Base-by-base conservation (phyloP, 2,888 invertebrate species). In the Tipula confusa region DNA sequence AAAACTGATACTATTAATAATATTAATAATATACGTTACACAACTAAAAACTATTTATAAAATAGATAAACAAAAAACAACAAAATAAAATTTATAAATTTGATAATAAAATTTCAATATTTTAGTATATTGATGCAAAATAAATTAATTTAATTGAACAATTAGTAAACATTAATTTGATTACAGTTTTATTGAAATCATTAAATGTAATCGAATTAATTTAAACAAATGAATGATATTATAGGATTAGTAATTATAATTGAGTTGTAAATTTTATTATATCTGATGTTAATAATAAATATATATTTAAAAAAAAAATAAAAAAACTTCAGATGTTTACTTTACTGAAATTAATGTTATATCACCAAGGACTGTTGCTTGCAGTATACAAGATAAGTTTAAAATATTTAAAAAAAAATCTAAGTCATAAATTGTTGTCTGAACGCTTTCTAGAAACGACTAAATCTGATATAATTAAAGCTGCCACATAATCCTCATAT, bases 121-220 rank as follows among this genome's bases (percentile, higher is more conserved):
- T 43, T n/a, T 33, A 33, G 7, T 33, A 33, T 24, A 64, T 64
- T 64, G 24, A 64, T 64, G 64, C n/a, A 64, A 64, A 64, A 64
- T 64, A 33, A 2, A 24, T 24, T 18, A 24, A 64, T 64, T 64
- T 64, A 64, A 64, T 64, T 64, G 64, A 64, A 24, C 0, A 24
- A 24, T 9, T 7, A 64, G 24, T 64, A 64, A 24, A 64, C 18
- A 64, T 3, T 24, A 64, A 64, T 24, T 64, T 64, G 64, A 64
- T 64, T 64, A 64, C 64, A 64, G 64, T 64, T 64, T 64, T 64
- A 64, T 64, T 64, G 64, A 64, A 64, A 64, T 64, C 64, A 64
- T 24, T 64, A 64, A 64, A 64, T 24, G 18, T 64, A 18, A 64
- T 64, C 18, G 7, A 64, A 64, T 9, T 64, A 64, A 24, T 64